Evolutionary conservation across 2,113 vertebrate species (phyloP).

Genomic region (Gallinago undulata): DNA sequence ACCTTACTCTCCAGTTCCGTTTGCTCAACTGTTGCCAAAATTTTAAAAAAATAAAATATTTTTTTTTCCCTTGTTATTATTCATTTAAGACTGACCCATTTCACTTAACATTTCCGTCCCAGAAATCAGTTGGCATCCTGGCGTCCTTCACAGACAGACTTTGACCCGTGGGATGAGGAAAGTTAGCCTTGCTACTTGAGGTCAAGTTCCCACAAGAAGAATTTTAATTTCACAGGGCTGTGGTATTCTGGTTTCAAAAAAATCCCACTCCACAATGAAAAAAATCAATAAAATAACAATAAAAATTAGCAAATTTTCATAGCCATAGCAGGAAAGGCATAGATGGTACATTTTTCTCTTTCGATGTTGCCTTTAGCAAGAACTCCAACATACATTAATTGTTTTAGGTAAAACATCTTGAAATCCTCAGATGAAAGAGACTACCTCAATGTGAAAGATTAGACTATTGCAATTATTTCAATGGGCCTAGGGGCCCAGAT

Average conservation of each 20-base stretch:
- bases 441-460: background rate
- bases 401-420: conserved; percentile 7
- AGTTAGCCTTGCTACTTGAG: background rate
- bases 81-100: background rate
- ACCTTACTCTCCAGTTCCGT: background rate
- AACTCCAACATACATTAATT: background rate
- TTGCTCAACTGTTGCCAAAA: background rate
- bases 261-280: background rate
- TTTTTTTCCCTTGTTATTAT: background rate
- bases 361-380: background rate
- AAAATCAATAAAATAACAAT: background rate
- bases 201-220: conserved; percentile 25
- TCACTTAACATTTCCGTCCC: background rate
- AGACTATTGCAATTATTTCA: background rate
- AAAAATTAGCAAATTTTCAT: background rate
- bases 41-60: background rate
- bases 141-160: background rate
- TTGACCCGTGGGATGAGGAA: background rate
- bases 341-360: background rate
- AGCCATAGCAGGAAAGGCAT: background rate
- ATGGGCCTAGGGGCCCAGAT: background rate
- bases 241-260: background rate
- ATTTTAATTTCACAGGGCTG: background rate
- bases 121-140: background rate
- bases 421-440: conserved; percentile 30